Base-by-base conservation (phyloP, 2,797 vertebrate genomes). In the Hydrophis major region DNA sequence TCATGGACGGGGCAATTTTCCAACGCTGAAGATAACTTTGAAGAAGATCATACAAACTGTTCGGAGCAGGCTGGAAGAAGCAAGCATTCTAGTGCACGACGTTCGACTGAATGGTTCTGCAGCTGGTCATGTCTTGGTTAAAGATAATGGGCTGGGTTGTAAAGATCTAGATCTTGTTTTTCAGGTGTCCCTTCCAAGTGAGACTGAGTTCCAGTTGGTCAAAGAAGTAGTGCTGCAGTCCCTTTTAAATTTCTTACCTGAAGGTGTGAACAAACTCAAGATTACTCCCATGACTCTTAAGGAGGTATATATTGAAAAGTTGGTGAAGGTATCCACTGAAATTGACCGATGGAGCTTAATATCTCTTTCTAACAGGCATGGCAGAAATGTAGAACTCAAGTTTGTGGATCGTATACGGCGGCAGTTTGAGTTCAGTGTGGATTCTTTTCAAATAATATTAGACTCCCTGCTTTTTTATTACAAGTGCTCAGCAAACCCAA, bases 141-240 rank as follows among this genome's bases (percentile, higher is more conserved):
- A 99, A 96, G 99, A 99, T 95, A 98, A 99, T 0, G 98, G 99
- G 89, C 97, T 99, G 98, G 99, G 98, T 92, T 99, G 99, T 98
- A 99, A 99, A 96, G 99, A 99, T 92, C 98, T 99, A 97, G 99
- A 99, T 83, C 97, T 99, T 92, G 99, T 99, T 97, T 99, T 99
- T 96, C 98, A 98, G 89, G 99, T 99, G 91, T 98, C 98, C 93
- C 98, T 99, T 89, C 98, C 98, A 0, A 98, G 97, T 0, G 99
- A 99, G 96, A 96, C 97, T 0, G 98, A 99, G 91, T 99, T 99
- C 95, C 98, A 98, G 96, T 96, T 99, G 69, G 98, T 99, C 83
- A 98, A 98, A 95, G 99, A 99, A 1, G 98, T 99, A 93, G 99
- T 99, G 42, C 97, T 99, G 94, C 97, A 98, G 3, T 99, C 98